Base-by-base conservation (phyloP, 2,888 invertebrate species). In the Cheilosia impressa region DNA sequence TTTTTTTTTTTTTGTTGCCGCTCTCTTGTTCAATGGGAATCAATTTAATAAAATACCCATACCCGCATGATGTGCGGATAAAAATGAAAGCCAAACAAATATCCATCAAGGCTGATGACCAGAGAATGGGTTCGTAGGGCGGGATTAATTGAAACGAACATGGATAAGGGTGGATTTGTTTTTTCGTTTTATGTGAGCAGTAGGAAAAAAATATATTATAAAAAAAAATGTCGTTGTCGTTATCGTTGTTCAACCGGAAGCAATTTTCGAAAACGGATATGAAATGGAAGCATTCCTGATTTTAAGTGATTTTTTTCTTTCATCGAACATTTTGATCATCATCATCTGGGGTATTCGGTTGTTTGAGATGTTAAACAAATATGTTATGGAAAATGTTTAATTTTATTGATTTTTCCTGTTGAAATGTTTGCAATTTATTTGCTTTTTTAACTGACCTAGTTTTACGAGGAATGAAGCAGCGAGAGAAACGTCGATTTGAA, bases 231-330 rank as follows among this genome's bases (percentile, higher is more conserved):
- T 62, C 53, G 53, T 55, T 63, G 62, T 60, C 52, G 57, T 52
- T 66, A 73, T 57, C 45, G 76, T 76, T 72, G 72, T 81, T 76
- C 57, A 45, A 72, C 55, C 85, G 85, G 85, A 85, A 81, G 52
- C 68, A 76, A 84, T 85, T 77, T 76, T 43, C 62, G 63, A 85
- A 81, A 80, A 76, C 71, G 81, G 81, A 85, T 72, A 85, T 85
- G 77, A 77, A 85, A 85, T 83, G 79, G 50, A 81, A 68, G 71
- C 62, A 85, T 68, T 76, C 19, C 66, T 57, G 13, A 58, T 24
- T 65, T 69, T 58, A 65, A 43, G 63, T 78, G 71, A 38, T 53
- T 62, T 66, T 43, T 47, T 27, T 38, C 58, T 50, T 47, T 47
- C 17, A 2, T 53, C 27, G 22, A 57, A 34, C 19, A 58, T 68